Conservation (phyloP, 92 coral and sea anemone genomes). For the Anthopleura xanthogrammica region DNA sequence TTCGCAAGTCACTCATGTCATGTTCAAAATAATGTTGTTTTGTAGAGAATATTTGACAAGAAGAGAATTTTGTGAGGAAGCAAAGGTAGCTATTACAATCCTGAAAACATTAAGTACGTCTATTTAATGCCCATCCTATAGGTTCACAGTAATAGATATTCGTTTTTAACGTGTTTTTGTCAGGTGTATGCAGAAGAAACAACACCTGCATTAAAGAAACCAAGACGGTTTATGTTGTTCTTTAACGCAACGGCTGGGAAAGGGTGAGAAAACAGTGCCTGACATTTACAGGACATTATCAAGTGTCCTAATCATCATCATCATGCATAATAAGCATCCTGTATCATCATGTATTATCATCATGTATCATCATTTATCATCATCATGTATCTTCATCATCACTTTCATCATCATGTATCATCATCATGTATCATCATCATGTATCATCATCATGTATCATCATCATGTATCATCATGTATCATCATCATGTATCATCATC, state of each 20-base stretch:
- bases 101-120: not conserved
- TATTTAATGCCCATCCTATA: not conserved
- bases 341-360: too few relatives aligned
- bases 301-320: not conserved
- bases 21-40: not conserved
- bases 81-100: conserved; percentile 51
- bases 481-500: too few relatives aligned
- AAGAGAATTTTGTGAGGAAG: conserved; percentile 83
- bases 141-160: not conserved
- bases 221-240: conserved; percentile 81
- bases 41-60: conserved; percentile 85
- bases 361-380: too few relatives aligned
- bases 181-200: conserved; percentile 79
- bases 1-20: not conserved
- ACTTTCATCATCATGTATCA: too few relatives aligned
- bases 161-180: not conserved
- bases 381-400: too few relatives aligned
- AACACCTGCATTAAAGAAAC: conserved; percentile 82
- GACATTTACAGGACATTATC: not conserved
- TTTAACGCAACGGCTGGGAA: conserved; percentile 92
- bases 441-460: not conserved
- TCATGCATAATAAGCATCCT: not conserved
- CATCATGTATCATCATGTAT: not conserved
- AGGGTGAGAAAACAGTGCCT: conserved; percentile 48
- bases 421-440: not conserved